A percentile compares a stretch with the other conserved stretches of the same genome.
Conservation (phyloP, 2,113 vertebrate genomes). For the Cyanistes caeruleus region DNA sequence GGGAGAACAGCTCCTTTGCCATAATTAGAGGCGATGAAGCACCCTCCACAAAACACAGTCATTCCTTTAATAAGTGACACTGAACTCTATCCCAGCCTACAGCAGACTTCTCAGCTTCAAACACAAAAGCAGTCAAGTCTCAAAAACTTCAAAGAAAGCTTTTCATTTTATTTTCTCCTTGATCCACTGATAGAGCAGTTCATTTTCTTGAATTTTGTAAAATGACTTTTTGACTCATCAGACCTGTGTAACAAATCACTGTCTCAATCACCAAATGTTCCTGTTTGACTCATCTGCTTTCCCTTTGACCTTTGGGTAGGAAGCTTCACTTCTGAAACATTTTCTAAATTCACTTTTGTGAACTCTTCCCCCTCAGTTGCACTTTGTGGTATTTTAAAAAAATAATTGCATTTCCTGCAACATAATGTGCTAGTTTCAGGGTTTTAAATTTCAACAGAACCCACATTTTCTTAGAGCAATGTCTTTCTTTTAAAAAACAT, state of each 20-base stretch:
- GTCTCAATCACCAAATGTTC: conserved; percentile 36
- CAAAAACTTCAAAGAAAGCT: conserved; percentile 57
- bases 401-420: conserved; percentile 43
- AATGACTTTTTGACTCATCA: conserved; percentile 50
- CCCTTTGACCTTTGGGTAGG: conserved; percentile 42
- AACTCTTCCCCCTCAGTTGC: conserved; percentile 9
- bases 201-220: conserved; percentile 38
- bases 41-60: conserved; percentile 31
- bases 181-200: conserved; percentile 47
- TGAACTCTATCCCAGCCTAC: conserved; percentile 4
- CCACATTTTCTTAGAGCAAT: background rate
- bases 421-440: background rate
- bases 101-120: conserved; percentile 39
- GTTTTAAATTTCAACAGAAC: background rate
- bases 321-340: conserved; percentile 44
- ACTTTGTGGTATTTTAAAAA: conserved; percentile 29
- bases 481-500: background rate
- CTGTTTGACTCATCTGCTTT: background rate
- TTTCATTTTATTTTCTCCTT: conserved; percentile 59
- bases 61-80: conserved; percentile 30
- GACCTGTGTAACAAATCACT: conserved; percentile 57
- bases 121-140: conserved; percentile 55
- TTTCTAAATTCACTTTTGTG: conserved; percentile 51
- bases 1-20: background rate
- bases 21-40: conserved; percentile 27